Evolutionary conservation across 2,888 invertebrate genomes (phyloP).

Genomic region (Minunthozetes semirufus): DNA sequence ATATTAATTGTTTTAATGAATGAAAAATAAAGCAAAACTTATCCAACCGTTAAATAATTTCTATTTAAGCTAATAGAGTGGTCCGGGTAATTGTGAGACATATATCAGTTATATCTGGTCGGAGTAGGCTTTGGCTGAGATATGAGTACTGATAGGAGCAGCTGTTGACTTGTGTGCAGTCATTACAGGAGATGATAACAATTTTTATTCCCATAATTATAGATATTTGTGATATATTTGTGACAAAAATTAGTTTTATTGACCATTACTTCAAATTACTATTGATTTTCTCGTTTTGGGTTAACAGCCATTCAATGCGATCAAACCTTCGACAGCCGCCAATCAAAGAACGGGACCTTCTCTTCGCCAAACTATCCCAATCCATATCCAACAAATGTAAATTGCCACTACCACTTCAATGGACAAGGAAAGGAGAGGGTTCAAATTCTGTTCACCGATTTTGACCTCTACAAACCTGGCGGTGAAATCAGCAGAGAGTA

Average conservation of each 20-base stretch:
- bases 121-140: too few species aligned
- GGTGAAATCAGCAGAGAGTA: slow-evolving; percentile 42
- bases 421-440: slow-evolving; percentile 76
- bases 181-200: background rate
- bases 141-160: background rate
- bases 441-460: slow-evolving; percentile 75
- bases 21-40: too few species aligned
- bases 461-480: slow-evolving; percentile 58
- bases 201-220: slow-evolving; percentile 24
- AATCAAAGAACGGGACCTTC: slow-evolving; percentile 71
- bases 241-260: slow-evolving; percentile 2
- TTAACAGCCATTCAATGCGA: slow-evolving; percentile 54
- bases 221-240: slow-evolving; percentile 11
- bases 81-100: too few species aligned
- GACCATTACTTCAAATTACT: background rate
- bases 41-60: too few species aligned
- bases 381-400: slow-evolving; percentile 68
- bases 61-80: too few species aligned
- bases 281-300: background rate
- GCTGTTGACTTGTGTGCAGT: slow-evolving; percentile 7
- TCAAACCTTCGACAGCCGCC: slow-evolving; percentile 68
- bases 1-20: too few species aligned
- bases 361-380: slow-evolving; percentile 77
- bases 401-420: slow-evolving; percentile 83
- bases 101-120: too few species aligned